Evolutionary conservation across 2,888 invertebrate species (phyloP), one percentile per base, ranked within the genome.

Genomic region (Ophion costatus): DNA sequence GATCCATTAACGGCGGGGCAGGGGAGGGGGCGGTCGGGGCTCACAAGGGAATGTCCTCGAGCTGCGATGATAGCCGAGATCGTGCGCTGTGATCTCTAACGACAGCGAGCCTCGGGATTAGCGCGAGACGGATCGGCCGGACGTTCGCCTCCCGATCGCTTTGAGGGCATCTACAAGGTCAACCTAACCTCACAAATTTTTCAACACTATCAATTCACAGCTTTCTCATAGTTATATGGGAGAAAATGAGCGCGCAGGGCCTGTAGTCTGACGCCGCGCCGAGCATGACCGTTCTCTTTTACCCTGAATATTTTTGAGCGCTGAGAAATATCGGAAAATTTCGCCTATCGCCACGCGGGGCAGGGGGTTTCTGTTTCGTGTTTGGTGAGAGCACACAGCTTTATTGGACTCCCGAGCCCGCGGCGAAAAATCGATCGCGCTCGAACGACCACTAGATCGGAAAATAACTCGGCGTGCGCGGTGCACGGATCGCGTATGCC

Each of bases 371-470:
- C 38, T 38, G 9, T 9, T 38, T 6, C 38, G 38, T 7, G 7
- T 71, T n/a, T 33, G 22, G 20, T 38, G 71, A 59, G 38, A 69
- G 24, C 42, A 51, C 42, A 51, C 42, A 51, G 42, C 42, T 73
- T n/a, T n/a, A n/a, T n/a, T 22, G 69, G 20, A n/a, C 29, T 22
- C 29, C 61, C 45, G 69, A 61, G n/a, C 78, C 20, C 51, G 51
- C 29, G 78, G 61, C 45, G 67, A 69, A 45, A 42, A 59, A 78
- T 78, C 78, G 78, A 78, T 78, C 78, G 78, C 67, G 61, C 61
- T 67, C 66, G 38, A 78, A n/a, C 69, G 69, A 69, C 69, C 24
- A 45, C 38, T n/a, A 67, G 67, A 69, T 42, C 67, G 38, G 22
- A 51, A 51, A 51, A 51, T 51, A 51, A 66, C 56, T 24, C 45